Base-by-base conservation (phyloP, 2,888 invertebrate genomes). In the Dioctria rufipes region DNA sequence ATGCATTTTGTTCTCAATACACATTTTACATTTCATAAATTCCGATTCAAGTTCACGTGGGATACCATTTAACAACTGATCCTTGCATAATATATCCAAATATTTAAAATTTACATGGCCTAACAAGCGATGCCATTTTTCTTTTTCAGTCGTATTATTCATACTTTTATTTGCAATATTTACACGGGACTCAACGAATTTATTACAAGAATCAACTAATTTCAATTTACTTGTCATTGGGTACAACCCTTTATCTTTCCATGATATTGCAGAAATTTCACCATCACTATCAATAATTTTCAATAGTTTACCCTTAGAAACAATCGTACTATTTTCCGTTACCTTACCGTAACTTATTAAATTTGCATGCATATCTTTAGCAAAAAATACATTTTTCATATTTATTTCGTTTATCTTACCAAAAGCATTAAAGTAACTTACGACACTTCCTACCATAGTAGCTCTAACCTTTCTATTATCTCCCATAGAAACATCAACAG, bases 1-100 rank as follows among this genome's bases (percentile, higher is more conserved):
- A 75, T 69, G 77, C 82, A 82, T 82, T 81, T 83, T 83, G 81
- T 80, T 82, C 80, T 79, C 39, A 58, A 81, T 80, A 42, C 54
- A 58, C 3, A n/a, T 54, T 3, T 3, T 4, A 25, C 69, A 69
- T 25, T 69, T 69, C 25, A 69, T 5, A 46, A n/a, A 51, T 4
- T 69, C 69, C 11, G 25, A 11, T 69, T 69, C 69, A n/a, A 69
- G 1, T 8, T 46, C 13, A 9, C 11, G 4, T 4, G 69, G 46
- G 2, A 69, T 25, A 6, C 49, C 49, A 49, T 4, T 11, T 37
- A 69, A 6, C 4, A 69, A 49, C 5, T 69, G n/a, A 13, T 49
- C 11, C 6, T 6, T 49, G 6, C 69, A 49, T 9, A 69, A 6
- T 8, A 25, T 69, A 25, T 69, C 49, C 11, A 69, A 51, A 25